Conservation (phyloP, 2,888 invertebrate species). For the Xylota sylvarum region DNA sequence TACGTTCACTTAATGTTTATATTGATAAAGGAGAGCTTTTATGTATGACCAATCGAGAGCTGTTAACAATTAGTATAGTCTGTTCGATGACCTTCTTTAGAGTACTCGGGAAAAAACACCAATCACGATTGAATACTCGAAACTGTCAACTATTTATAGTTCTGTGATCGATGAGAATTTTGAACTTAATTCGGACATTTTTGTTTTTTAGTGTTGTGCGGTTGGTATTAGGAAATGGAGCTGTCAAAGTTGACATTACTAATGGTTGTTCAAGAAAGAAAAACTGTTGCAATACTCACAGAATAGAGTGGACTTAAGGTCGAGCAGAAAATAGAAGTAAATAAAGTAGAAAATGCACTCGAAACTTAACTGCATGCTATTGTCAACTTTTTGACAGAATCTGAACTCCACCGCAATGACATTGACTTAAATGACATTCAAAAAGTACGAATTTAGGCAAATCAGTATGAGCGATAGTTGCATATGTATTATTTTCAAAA, state of each 20-base stretch:
- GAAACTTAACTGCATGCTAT: no score
- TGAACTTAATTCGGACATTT: slow-evolving; percentile 5
- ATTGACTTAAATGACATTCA: no score
- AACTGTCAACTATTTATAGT: slow-evolving; percentile 9
- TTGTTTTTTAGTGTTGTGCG: not conserved
- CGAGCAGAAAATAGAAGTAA: no score
- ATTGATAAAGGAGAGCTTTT: slow-evolving; percentile 19
- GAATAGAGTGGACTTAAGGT: no score
- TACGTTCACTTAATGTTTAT: slow-evolving; percentile 12
- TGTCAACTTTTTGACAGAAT: no score
- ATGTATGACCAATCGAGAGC: slow-evolving; percentile 16
- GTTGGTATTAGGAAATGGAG: slow-evolving; percentile 17
- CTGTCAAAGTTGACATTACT: slow-evolving; percentile 6
- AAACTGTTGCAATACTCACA: no score
- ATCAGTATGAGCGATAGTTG: no score
- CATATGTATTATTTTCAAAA: no score
- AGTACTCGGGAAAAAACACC: not conserved
- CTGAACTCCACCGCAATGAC: no score
- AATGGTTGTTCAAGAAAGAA: not conserved
- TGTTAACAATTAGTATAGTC: not conserved
- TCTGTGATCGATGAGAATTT: slow-evolving; percentile 23
- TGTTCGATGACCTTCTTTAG: slow-evolving; percentile 25
- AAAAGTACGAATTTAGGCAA: no score
- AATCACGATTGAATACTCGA: slow-evolving; percentile 5
- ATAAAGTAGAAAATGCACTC: no score